Evolutionary conservation across 2,113 vertebrate species (phyloP).

Genomic region (Lagopus leucura): DNA sequence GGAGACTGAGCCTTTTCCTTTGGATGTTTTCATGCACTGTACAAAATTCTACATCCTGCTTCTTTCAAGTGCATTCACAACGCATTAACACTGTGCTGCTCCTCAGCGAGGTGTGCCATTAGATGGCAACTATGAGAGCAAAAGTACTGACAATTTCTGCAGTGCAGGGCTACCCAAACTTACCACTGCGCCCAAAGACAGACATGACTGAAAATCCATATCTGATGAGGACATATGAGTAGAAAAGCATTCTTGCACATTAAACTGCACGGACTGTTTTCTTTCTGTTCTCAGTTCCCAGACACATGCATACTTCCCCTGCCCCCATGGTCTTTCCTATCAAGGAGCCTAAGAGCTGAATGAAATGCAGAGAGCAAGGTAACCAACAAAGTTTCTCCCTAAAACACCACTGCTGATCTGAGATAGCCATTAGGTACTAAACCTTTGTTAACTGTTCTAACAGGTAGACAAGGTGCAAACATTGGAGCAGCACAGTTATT

Average conservation of each 20-base stretch:
- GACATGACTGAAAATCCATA: not conserved
- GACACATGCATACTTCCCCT: not conserved
- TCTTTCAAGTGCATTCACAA: not conserved
- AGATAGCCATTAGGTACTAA: not conserved
- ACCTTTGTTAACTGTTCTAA: not conserved
- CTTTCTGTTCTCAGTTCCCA: not conserved
- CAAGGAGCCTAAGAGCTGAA: not conserved
- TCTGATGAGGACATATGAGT: not conserved
- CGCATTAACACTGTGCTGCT: not conserved
- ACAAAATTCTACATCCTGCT: not conserved
- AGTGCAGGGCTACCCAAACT: not conserved
- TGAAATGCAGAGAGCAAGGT: not conserved
- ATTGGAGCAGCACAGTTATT: not conserved
- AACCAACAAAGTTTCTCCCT: not conserved
- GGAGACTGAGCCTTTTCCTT: not conserved
- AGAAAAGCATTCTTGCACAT: not conserved
- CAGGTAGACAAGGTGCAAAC: not conserved
- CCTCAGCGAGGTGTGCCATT: not conserved
- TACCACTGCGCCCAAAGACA: not conserved
- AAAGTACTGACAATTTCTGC: not conserved
- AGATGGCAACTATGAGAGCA: not conserved
- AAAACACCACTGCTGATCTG: not conserved
- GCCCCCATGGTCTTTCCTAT: not conserved
- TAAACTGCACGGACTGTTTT: not conserved
- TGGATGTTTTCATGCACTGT: not conserved